Conservation (phyloP, 2,797 vertebrate species). For the Chaetodon trifasciatus region DNA sequence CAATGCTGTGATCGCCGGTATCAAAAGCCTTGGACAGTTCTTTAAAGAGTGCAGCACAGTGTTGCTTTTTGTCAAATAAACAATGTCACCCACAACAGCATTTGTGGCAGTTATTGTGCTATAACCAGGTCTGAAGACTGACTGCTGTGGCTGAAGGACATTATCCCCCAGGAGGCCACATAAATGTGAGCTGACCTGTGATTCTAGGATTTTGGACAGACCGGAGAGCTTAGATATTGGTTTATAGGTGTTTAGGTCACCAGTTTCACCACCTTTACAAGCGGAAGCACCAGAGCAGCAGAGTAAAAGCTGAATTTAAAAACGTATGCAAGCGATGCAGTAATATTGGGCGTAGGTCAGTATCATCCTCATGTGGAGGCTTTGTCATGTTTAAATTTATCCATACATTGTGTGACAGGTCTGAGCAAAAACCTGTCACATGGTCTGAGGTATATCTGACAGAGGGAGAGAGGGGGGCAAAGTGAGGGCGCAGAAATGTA, state of each 20-base stretch:
- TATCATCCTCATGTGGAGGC: background rate
- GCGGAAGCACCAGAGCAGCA: background rate
- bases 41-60: background rate
- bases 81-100: background rate
- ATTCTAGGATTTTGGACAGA: background rate
- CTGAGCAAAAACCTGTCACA: background rate
- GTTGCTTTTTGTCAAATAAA: background rate
- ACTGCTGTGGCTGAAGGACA: background rate
- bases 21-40: background rate
- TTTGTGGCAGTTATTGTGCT: background rate
- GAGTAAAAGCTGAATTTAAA: background rate
- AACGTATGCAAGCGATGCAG: background rate
- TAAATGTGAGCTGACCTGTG: background rate
- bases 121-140: background rate
- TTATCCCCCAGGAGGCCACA: background rate
- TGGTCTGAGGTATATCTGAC: background rate
- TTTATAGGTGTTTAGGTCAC: background rate
- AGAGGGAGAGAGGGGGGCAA: too few species aligned
- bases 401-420: background rate
- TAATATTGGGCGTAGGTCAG: background rate
- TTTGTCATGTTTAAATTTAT: background rate
- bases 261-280: background rate
- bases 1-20: background rate
- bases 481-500: slow-evolving; percentile 3
- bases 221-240: background rate